These are phyloP conservation scores for Yponomeuta malinellus DNA, from an alignment of 2,888 invertebrate genomes.

Conservation along the genomic window DNA sequence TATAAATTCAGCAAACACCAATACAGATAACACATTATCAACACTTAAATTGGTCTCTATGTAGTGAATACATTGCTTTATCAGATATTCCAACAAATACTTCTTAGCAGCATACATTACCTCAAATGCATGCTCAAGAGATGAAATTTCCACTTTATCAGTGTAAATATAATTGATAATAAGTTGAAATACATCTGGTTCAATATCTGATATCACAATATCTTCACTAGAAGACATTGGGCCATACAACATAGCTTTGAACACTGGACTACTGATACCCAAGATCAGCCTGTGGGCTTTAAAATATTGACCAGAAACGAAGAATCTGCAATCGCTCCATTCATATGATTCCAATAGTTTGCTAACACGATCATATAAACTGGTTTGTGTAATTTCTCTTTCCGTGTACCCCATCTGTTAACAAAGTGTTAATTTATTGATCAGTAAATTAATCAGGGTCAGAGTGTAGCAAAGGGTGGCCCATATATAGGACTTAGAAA, in stretches of 20 bases:
- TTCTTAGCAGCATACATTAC: conserved; percentile 80
- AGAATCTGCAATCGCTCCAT: conserved; percentile 78
- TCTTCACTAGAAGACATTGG: conserved; percentile 67
- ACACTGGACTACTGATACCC: conserved; percentile 80
- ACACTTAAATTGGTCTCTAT: conserved; percentile 73
- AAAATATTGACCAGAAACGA: conserved; percentile 65
- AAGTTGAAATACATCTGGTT: conserved; percentile 76
- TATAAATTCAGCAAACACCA: conserved; percentile 77
- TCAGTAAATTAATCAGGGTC: too few species aligned
- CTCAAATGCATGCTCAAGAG: conserved; percentile 77
- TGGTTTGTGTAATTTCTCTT: conserved; percentile 42
- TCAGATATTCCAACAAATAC: conserved; percentile 75
- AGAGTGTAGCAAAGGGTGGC: too few species aligned
- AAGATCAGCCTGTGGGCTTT: conserved; percentile 78
- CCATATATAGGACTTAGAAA: too few species aligned
- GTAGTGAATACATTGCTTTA: conserved; percentile 67
- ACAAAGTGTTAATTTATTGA: conserved; percentile 18
- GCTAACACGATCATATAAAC: conserved; percentile 63
- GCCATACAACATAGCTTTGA: conserved; percentile 82
- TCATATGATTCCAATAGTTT: conserved; percentile 65
- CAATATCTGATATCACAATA: conserved; percentile 75
- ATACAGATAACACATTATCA: conserved; percentile 74
- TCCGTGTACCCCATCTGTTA: conserved; percentile 61
- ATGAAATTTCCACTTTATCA: conserved; percentile 70
- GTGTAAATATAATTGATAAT: conserved; percentile 79